Evolutionary conservation across 1,140 invertebrate species (phyloP).

Genomic region (Drosophila azteca): DNA sequence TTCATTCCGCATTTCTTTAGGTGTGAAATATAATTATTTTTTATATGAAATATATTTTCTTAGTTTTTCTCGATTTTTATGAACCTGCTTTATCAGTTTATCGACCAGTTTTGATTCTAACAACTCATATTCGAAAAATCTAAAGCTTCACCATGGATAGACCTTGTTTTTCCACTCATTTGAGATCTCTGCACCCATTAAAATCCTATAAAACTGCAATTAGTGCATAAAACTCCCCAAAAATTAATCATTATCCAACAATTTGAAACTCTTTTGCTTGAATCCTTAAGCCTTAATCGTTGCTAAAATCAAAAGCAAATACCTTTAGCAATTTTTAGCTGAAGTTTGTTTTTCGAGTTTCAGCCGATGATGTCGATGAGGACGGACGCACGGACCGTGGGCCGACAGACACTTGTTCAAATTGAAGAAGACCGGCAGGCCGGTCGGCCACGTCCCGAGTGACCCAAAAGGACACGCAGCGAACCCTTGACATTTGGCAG

Average conservation of each 20-base stretch:
- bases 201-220: slow-evolving; percentile 30
- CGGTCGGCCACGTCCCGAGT: slow-evolving; percentile 40
- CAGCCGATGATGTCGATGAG: slow-evolving; percentile 19
- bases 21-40: too few relatives aligned
- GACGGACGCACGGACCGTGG: slow-evolving; percentile 1
- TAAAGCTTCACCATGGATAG: too few relatives aligned
- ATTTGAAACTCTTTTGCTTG: slow-evolving; percentile 3
- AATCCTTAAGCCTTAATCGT: slow-evolving; percentile 33
- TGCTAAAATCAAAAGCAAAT: slow-evolving; percentile 37
- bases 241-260: slow-evolving; percentile 29
- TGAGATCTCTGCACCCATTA: too few relatives aligned
- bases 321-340: slow-evolving; percentile 13
- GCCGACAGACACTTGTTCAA: slow-evolving; percentile 53
- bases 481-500: slow-evolving; percentile 65
- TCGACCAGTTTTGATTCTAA: too few relatives aligned
- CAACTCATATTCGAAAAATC: too few relatives aligned
- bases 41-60: too few relatives aligned
- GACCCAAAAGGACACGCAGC: slow-evolving; percentile 70
- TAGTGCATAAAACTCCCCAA: slow-evolving; percentile 13
- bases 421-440: slow-evolving; percentile 20
- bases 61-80: too few relatives aligned
- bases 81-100: too few relatives aligned
- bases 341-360: slow-evolving; percentile 1
- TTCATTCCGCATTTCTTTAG: too few relatives aligned
- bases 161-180: too few relatives aligned